These are phyloP conservation scores for Rhinogobius similis DNA, from an alignment of 2,113 vertebrate genomes.

Conservation along the genomic window DNA sequence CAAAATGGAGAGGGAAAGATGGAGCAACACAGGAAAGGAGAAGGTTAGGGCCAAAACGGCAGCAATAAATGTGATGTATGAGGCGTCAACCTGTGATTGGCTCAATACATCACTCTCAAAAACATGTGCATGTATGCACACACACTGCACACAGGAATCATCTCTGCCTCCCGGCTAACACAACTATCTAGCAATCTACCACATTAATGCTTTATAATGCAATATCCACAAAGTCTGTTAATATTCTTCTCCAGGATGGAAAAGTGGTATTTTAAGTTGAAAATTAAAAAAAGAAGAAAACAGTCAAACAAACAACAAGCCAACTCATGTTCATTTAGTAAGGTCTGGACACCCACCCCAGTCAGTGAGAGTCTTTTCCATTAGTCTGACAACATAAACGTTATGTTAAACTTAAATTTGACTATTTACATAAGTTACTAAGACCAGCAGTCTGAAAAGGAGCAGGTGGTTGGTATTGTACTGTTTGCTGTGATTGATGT, in stretches of 20 bases:
- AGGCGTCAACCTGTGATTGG: conserved; percentile 65
- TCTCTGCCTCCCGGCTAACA: conserved; percentile 44
- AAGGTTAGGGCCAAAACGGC: conserved; percentile 58
- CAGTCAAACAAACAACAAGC: too few relatives aligned
- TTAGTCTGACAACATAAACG: not conserved
- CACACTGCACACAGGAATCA: conserved; percentile 12
- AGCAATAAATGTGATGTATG: conserved; percentile 80
- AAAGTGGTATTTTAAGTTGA: not conserved
- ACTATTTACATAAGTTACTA: not conserved
- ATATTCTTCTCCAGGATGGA: not conserved
- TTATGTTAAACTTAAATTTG: not conserved
- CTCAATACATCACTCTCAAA: conserved; percentile 71
- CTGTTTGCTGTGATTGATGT: conserved; percentile 43
- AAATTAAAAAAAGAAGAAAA: not conserved
- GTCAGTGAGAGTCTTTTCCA: not conserved
- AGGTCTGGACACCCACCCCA: not conserved
- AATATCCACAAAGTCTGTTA: not conserved
- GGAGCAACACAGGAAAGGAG: conserved; percentile 56
- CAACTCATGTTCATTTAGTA: not conserved
- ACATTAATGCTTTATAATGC: conserved; percentile 26
- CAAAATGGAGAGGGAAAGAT: conserved; percentile 47
- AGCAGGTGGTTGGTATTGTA: conserved; percentile 39
- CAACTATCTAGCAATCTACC: conserved; percentile 28
- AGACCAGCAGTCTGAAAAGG: conserved; percentile 23
- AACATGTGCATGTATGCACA: conserved; percentile 10